Conservation (phyloP, 2,113 vertebrate genomes). For the Pachycephala philippinensis region DNA sequence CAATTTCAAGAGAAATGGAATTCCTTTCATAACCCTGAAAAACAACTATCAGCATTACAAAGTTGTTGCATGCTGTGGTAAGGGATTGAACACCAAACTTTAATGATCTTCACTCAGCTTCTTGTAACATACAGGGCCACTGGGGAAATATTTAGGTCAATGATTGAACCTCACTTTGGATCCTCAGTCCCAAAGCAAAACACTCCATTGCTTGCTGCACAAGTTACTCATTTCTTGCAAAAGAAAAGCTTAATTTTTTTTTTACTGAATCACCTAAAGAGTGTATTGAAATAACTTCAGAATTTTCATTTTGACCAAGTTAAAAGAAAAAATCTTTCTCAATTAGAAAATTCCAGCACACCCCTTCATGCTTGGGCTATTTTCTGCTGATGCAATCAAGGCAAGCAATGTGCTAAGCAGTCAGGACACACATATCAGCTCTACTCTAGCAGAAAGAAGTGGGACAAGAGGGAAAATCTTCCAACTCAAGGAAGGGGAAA, state of each 20-base stretch:
- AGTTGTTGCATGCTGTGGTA: neutral
- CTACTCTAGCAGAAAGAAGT: neutral
- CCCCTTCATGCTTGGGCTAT: neutral
- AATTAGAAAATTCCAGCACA: neutral
- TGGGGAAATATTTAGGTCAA: neutral
- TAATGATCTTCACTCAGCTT: neutral
- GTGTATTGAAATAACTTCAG: neutral
- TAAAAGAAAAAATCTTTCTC: neutral
- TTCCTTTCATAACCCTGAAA: neutral
- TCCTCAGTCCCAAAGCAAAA: neutral
- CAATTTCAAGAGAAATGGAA: neutral
- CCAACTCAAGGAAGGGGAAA: neutral
- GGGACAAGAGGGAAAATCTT: neutral
- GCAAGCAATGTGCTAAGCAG: neutral
- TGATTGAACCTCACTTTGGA: neutral
- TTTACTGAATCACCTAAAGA: neutral
- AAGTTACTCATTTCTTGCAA: neutral
- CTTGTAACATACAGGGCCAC: neutral
- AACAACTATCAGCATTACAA: neutral
- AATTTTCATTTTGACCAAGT: neutral
- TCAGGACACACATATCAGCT: neutral
- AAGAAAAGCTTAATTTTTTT: neutral
- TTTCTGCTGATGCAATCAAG: constrained; percentile 27
- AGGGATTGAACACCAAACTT: neutral
- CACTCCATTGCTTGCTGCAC: neutral